Conservation (phyloP, 1,140 invertebrate species). For the Chymomyza costata region DNA sequence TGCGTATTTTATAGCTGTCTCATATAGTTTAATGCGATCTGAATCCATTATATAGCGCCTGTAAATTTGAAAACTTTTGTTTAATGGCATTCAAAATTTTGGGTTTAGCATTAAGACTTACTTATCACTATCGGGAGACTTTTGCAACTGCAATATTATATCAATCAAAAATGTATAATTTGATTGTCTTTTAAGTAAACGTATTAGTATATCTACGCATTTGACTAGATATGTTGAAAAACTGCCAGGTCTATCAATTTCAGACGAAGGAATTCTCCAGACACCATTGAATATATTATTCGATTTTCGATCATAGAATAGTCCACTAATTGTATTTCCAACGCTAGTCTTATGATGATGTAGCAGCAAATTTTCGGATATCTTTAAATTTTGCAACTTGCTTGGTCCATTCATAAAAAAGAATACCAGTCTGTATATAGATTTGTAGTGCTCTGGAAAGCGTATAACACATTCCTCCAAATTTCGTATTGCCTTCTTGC, state of each 20-base stretch:
- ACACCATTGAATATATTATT: constrained; percentile 95
- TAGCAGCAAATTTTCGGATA: constrained; percentile 84
- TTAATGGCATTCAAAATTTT: too few species aligned
- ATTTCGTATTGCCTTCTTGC: constrained; percentile 82
- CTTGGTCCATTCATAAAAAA: constrained; percentile 86
- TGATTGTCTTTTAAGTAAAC: constrained; percentile 85
- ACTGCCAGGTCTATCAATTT: constrained; percentile 93
- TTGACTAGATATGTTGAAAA: constrained; percentile 94
- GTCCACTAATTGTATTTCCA: constrained; percentile 82
- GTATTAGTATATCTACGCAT: constrained; percentile 86
- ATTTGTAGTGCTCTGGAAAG: constrained; percentile 95
- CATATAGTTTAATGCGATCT: constrained; percentile 3
- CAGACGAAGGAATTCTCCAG: constrained; percentile 91
- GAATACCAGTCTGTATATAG: constrained; percentile 90
- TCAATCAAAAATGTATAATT: constrained; percentile 89
- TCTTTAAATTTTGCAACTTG: constrained; percentile 80
- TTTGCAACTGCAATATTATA: constrained; percentile 85
- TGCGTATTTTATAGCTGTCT: not conserved
- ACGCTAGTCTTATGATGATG: constrained; percentile 80
- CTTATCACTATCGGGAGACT: constrained; percentile 89
- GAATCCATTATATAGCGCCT: constrained; percentile 7
- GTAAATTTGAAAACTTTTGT: too few species aligned
- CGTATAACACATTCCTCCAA: constrained; percentile 89
- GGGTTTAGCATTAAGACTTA: constrained; percentile 76
- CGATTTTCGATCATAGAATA: constrained; percentile 89